Base-by-base conservation (phyloP, 2,888 invertebrate genomes). In the Leistus spinibarbis region DNA sequence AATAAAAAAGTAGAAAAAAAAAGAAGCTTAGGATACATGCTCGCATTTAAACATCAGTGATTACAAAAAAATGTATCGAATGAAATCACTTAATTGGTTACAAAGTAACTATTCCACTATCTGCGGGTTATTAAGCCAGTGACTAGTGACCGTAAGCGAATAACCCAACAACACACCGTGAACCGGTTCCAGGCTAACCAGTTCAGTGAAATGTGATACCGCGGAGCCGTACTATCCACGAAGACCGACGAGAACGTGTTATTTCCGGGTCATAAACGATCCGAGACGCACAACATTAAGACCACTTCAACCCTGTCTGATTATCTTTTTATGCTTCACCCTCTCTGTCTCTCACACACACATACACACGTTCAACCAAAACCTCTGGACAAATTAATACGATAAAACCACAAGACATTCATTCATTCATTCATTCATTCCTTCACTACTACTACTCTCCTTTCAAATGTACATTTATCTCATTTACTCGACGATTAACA, bases 181-280 rank as follows among this genome's bases (percentile, higher is more conserved):
- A 3, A n/a, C 60, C 20, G 60, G 2, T 60, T 17, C 60, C n/a
- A 9, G 20, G 17, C 22, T 60, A 40, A 24, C 16, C 64, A 64
- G 23, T 20, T 7, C 62, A 17, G 3, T 62, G 62, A 62, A 62
- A 62, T 13, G 16, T 23, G 64, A 64, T 27, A 64, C 64, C 3
- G n/a, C n/a, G n/a, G n/a, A 4, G 40, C 10, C 40, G 13, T 7
- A 10, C 40, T 40, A 40, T 10, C 40, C 40, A n/a, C n/a, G n/a
- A n/a, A n/a, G 10, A 40, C 13, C 10, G 40, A 40, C 7, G 64
- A 66, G 72, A 66, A 72, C 72, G 67, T 53, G 54, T 73, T 73
- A 73, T 67, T 73, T 73, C 73, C 73, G 54, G 73, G 16, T 63
- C 67, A 73, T 73, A 73, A 73, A 73, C 73, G 73, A 73, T 57